Conservation (phyloP, 2,888 invertebrate genomes). For the Netelia melanura region DNA sequence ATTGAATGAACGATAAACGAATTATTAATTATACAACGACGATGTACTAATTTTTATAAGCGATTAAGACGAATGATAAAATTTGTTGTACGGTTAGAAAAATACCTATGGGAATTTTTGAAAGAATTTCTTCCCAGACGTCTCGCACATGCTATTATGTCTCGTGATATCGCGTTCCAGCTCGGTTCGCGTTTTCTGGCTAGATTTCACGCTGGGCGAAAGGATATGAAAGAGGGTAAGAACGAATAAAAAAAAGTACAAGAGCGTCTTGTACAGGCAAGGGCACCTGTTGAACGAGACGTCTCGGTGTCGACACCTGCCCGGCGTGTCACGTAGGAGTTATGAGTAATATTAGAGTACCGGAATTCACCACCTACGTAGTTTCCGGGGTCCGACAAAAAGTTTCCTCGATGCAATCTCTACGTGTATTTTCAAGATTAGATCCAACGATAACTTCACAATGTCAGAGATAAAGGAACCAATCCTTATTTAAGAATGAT, state of each 20-base stretch:
- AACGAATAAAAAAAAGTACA: conserved; percentile 13
- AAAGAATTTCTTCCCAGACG: conserved; percentile 15
- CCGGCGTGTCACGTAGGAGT: conserved; percentile 52
- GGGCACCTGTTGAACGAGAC: conserved; percentile 63
- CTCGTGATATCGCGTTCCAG: conserved; percentile 19
- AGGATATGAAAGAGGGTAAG: neutral
- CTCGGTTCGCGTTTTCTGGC: conserved; percentile 15
- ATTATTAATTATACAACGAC: neutral
- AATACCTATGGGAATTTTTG: neutral
- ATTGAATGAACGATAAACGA: neutral
- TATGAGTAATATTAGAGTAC: conserved; percentile 20
- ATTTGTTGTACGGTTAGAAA: neutral
- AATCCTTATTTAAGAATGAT: too few species aligned
- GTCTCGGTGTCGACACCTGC: conserved; percentile 50
- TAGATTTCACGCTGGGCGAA: conserved; percentile 42
- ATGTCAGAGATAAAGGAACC: too few species aligned
- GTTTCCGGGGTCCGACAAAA: conserved; percentile 14
- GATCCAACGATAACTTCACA: too few species aligned
- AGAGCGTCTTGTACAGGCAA: conserved; percentile 7
- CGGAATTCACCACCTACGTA: conserved; percentile 47
- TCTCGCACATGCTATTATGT: conserved; percentile 2
- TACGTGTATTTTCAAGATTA: neutral
- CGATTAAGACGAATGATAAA: neutral
- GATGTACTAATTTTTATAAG: too few species aligned
- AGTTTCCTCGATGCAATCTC: conserved; percentile 1